Conservation (phyloP, 2,888 invertebrate genomes). For the Agrotis exclamationis region DNA sequence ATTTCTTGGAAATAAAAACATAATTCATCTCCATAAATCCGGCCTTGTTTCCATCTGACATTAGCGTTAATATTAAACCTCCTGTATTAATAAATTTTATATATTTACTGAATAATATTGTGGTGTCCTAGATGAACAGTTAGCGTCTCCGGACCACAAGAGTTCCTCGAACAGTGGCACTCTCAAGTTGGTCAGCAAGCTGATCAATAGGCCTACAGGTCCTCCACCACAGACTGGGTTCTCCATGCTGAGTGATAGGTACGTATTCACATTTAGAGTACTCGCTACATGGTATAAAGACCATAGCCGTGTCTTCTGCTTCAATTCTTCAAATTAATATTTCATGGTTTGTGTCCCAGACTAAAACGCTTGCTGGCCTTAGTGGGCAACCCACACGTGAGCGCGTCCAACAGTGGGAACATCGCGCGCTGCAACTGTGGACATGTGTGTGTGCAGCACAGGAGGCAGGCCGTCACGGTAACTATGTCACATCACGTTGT, state of each 20-base stretch:
- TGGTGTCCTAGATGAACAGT: conserved; percentile 75
- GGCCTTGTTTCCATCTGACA: conserved; percentile 25
- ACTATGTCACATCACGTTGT: no score
- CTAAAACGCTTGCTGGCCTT: conserved; percentile 90
- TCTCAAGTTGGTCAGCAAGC: conserved; percentile 82
- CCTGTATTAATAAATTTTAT: no score
- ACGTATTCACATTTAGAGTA: conserved; percentile 4
- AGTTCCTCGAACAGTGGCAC: conserved; percentile 65
- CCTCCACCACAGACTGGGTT: conserved; percentile 70
- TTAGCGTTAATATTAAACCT: neutral
- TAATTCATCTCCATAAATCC: neutral
- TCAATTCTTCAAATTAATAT: no score
- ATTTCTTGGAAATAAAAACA: neutral
- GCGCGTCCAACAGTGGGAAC: conserved; percentile 54
- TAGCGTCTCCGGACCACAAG: conserved; percentile 85
- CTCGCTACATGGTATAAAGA: no score
- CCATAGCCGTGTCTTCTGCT: no score
- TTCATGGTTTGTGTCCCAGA: conserved; percentile 66
- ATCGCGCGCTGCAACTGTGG: conserved; percentile 90
- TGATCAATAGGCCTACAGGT: conserved; percentile 81
- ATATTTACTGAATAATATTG: neutral
- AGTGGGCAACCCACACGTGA: conserved; percentile 85
- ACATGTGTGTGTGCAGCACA: conserved; percentile 85
- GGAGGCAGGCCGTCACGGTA: conserved; percentile 61
- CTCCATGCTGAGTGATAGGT: conserved; percentile 78